Evolutionary conservation across 2,888 invertebrate genomes (phyloP).

Genomic region (Tetanocera ferruginea): DNA sequence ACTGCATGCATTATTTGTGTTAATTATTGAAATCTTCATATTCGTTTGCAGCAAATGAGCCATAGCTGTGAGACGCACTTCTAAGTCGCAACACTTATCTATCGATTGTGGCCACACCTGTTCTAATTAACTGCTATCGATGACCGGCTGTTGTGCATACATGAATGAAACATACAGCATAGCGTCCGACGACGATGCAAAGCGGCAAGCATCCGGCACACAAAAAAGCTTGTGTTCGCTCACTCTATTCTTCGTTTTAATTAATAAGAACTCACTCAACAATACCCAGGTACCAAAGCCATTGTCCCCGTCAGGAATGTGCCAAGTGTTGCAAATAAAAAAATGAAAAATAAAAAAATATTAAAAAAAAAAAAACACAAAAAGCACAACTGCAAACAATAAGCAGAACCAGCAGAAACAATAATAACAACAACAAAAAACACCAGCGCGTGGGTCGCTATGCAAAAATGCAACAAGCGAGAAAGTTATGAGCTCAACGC

Average conservation of each 20-base stretch:
- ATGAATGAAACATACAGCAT: background rate
- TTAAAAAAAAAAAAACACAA: background rate
- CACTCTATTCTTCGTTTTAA: constrained; percentile 9
- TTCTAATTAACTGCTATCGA: constrained; percentile 7
- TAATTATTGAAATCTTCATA: too few relatives aligned
- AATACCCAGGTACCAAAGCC: background rate
- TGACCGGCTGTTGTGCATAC: background rate
- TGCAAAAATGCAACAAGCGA: constrained; percentile 10
- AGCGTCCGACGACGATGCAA: background rate
- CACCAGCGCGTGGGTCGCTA: constrained; percentile 17
- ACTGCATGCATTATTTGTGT: too few relatives aligned
- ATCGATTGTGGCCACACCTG: constrained; percentile 8
- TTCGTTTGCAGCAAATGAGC: too few relatives aligned
- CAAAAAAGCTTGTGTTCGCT: background rate
- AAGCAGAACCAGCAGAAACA: background rate
- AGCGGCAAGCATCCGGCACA: background rate
- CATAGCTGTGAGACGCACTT: too few relatives aligned
- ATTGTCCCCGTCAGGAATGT: constrained; percentile 21
- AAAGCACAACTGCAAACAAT: background rate
- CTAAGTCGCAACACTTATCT: too few relatives aligned
- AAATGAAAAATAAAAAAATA: background rate
- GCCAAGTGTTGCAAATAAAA: background rate
- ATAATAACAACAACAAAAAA: background rate
- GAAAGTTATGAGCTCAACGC: constrained; percentile 30
- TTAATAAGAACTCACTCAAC: constrained; percentile 24